Evolutionary conservation across 2,113 vertebrate genomes (phyloP).

Genomic region (Xiphophorus couchianus): DNA sequence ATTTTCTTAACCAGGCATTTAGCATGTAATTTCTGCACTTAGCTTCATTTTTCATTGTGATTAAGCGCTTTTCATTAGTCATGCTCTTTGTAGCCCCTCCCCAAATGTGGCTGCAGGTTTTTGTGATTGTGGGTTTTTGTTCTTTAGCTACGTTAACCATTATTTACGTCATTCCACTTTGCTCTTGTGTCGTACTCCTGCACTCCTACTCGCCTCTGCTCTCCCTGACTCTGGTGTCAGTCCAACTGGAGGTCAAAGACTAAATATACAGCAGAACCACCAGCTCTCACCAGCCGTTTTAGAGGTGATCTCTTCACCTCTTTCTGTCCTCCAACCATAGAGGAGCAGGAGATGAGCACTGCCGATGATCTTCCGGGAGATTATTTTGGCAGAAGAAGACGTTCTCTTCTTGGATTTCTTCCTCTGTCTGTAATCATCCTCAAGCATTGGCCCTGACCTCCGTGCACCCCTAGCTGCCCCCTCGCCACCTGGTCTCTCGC

Average conservation of each 20-base stretch:
- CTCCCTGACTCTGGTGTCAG: constrained; percentile 41
- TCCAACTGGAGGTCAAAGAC: constrained; percentile 67
- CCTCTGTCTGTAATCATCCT: constrained; percentile 33
- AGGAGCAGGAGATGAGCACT: constrained; percentile 60
- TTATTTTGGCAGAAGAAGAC: constrained; percentile 65
- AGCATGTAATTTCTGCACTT: constrained; percentile 47
- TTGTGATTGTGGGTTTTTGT: constrained; percentile 18
- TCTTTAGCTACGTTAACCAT: not conserved
- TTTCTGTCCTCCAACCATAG: constrained; percentile 50
- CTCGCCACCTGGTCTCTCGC: constrained; percentile 69
- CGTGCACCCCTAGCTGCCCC: constrained; percentile 2
- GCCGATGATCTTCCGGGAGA: constrained; percentile 44
- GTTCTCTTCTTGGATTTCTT: constrained; percentile 56
- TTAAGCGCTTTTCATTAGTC: constrained; percentile 39
- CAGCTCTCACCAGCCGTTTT: constrained; percentile 39
- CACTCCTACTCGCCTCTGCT: not conserved
- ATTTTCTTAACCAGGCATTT: constrained; percentile 57
- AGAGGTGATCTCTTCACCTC: constrained; percentile 39
- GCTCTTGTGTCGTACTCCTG: not conserved
- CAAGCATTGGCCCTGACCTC: constrained; percentile 36
- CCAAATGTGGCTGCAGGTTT: constrained; percentile 2
- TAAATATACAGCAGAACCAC: constrained; percentile 64
- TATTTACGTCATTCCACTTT: constrained; percentile 20
- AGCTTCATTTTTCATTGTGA: constrained; percentile 45
- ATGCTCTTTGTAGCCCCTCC: constrained; percentile 26